Evolutionary conservation across 2,888 invertebrate species (phyloP).

Genomic region (Drosophila longiperda): DNA sequence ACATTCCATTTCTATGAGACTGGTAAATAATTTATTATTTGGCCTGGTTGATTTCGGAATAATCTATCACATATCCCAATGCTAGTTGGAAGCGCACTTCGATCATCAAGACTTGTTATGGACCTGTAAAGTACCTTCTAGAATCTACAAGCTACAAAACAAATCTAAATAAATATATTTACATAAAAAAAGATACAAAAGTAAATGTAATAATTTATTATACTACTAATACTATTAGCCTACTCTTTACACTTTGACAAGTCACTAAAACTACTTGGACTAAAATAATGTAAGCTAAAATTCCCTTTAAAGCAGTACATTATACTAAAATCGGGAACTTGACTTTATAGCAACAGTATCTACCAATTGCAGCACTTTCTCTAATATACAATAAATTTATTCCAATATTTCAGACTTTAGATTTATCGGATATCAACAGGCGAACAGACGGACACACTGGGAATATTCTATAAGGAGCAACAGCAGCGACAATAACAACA

Average conservation of each 20-base stretch:
- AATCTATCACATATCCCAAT: background rate
- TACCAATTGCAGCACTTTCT: background rate
- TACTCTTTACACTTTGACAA: background rate
- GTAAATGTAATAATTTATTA: background rate
- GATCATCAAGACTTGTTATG: background rate
- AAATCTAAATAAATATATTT: background rate
- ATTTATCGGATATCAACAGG: background rate
- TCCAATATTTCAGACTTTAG: background rate
- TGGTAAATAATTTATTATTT: background rate
- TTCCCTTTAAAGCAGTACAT: background rate
- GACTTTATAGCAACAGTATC: background rate
- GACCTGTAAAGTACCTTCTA: background rate
- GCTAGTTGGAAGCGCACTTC: background rate
- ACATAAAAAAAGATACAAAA: background rate
- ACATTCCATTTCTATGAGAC: background rate
- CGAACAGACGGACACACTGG: background rate
- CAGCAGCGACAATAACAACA: background rate
- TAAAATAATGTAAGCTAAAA: background rate
- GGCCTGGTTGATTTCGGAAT: background rate
- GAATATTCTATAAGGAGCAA: background rate
- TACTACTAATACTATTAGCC: background rate
- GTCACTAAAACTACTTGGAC: background rate
- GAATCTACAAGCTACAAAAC: background rate
- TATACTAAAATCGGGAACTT: background rate
- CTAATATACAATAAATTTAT: background rate